Base-by-base conservation (phyloP, 2,113 vertebrate species). In the Coryphaenoides rupestris region DNA sequence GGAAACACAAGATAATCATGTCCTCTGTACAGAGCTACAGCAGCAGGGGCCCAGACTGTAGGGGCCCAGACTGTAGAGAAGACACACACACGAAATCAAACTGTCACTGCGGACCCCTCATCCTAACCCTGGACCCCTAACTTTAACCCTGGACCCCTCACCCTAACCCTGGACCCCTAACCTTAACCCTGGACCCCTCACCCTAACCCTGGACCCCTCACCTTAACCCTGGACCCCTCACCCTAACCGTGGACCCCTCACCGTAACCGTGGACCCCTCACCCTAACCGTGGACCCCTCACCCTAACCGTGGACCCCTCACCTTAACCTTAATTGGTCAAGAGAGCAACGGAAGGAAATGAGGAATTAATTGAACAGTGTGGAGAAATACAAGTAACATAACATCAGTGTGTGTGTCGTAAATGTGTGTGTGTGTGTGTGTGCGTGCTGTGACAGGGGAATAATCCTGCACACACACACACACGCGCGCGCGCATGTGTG, bases 11-110 rank as follows among this genome's bases (percentile, higher is more conserved):
- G 89, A 89, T 91, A 91, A 91, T 91, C 86, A 91, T 89, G 88
- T 90, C 89, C 87, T 91, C 86, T 90, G 91, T 85, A 86, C 88
- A 67, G 88, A 84, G 88, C 89, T 89, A 87, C 86, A 87, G 86
- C 83, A 68, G 74, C 75, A 58, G 73, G 77, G 83, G 81, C 83
- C 85, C 86, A 80, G 73, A 85, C 76, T 78, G n/a, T n/a, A n/a
- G 52, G 73, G 79, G 86, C 83, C 86, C 63, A 87, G 74, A 85
- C 9, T 12, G 33, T 40, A 52, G 72, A 84, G 75, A 77, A 75
- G 77, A 79, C 55, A 28, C 47, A 19, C 63, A 47, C 78, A 66
- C 73, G 82, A 80, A 86, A 81, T 87, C 81, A 79, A 74, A 78
- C 86, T 82, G 75, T 79, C 75, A 79, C 79, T 76, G 72, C 58